Conservation (phyloP, 2,888 invertebrate genomes). For the Plebejus anna region DNA sequence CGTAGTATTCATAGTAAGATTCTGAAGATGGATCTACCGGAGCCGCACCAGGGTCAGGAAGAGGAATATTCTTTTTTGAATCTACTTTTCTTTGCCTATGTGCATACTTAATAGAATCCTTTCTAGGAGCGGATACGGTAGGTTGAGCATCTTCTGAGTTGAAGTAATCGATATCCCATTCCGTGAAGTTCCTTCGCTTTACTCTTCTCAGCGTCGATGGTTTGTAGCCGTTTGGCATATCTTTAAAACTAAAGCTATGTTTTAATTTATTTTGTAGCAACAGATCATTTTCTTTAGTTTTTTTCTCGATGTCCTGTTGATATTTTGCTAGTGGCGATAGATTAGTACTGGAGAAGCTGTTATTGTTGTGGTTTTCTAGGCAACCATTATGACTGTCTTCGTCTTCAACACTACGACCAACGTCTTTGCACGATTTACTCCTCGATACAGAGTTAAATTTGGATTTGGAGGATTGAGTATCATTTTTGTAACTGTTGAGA, state of each 20-base stretch:
- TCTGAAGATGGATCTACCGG: conserved; percentile 72
- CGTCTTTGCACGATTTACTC: conserved; percentile 74
- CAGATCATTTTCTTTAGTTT: conserved; percentile 74
- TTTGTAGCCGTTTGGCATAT: conserved; percentile 81
- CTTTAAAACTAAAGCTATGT: conserved; percentile 80
- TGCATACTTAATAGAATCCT: conserved; percentile 75
- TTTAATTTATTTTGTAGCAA: conserved; percentile 75
- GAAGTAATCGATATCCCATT: conserved; percentile 78
- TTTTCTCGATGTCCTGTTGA: conserved; percentile 80
- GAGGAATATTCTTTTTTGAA: conserved; percentile 63
- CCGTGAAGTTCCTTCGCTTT: conserved; percentile 76
- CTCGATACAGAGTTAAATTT: conserved; percentile 74
- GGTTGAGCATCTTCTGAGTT: conserved; percentile 60
- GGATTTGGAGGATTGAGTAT: conserved; percentile 51
- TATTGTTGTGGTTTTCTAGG: conserved; percentile 55
- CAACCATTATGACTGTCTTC: conserved; percentile 56
- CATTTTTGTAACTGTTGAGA: conserved; percentile 67
- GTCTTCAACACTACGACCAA: conserved; percentile 58
- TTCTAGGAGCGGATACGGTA: conserved; percentile 68
- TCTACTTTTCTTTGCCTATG: conserved; percentile 73
- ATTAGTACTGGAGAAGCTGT: conserved; percentile 63
- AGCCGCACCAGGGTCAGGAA: conserved; percentile 71
- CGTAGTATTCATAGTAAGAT: conserved; percentile 76
- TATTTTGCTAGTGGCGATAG: conserved; percentile 81
- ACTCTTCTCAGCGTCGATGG: conserved; percentile 80